A percentile compares a stretch with the other conserved stretches of the same genome.
These are phyloP conservation scores for Sminthurides aquaticus DNA, from an alignment of 2,888 invertebrate species.

Conservation along the genomic window DNA sequence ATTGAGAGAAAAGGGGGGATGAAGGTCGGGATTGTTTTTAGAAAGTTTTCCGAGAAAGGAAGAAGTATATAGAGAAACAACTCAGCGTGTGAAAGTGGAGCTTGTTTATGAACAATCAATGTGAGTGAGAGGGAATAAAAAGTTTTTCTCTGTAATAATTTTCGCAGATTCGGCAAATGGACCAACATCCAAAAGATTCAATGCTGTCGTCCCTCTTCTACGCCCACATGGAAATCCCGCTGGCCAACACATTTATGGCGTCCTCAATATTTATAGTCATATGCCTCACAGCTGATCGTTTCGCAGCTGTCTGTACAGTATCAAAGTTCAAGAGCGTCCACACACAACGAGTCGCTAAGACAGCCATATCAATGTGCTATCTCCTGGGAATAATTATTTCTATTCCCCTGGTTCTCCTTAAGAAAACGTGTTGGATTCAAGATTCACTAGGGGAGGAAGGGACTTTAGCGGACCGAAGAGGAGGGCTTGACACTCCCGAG, in stretches of 20 bases:
- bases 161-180: slow-evolving; percentile 42
- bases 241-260: slow-evolving; percentile 51
- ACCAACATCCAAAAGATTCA: slow-evolving; percentile 35
- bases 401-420: slow-evolving; percentile 48
- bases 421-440: slow-evolving; percentile 43
- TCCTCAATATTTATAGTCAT: slow-evolving; percentile 52
- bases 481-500: not conserved
- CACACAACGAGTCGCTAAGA: slow-evolving; percentile 46
- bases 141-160: too few species aligned
- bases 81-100: too few species aligned
- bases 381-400: slow-evolving; percentile 47
- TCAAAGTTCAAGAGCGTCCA: slow-evolving; percentile 47
- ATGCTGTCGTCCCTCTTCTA: slow-evolving; percentile 46
- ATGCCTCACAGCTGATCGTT: slow-evolving; percentile 51
- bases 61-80: too few species aligned
- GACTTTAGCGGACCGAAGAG: not conserved
- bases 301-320: slow-evolving; percentile 50
- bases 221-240: slow-evolving; percentile 50
- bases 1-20: too few species aligned
- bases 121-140: too few species aligned
- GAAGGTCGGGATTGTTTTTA: too few species aligned
- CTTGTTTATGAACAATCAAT: too few species aligned
- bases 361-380: slow-evolving; percentile 47
- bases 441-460: slow-evolving; percentile 1
- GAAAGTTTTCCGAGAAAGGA: too few species aligned